Percentiles rank a stretch among this genome's conserved stretches.
These are phyloP conservation scores for Zeugodacus cucurbitae DNA, from an alignment of 1,140 invertebrate species.

Conservation along the genomic window DNA sequence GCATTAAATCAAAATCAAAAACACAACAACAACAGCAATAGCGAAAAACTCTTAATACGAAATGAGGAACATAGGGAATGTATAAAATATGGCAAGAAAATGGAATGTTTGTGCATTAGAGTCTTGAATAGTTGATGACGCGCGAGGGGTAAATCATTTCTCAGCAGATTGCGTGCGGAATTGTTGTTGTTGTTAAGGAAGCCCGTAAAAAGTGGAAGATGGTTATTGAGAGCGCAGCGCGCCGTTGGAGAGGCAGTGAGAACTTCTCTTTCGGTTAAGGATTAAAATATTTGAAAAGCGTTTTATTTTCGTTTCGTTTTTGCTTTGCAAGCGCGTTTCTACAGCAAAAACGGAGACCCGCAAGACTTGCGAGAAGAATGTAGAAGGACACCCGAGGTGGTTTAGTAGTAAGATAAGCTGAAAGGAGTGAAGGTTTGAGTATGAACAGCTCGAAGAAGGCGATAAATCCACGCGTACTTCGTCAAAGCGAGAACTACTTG, in stretches of 20 bases:
- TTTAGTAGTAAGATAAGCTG: not conserved
- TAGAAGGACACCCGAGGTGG: not conserved
- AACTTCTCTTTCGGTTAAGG: constrained; percentile 58
- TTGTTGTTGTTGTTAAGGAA: not conserved
- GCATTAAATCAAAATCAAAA: constrained; percentile 41
- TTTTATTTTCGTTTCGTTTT: not conserved
- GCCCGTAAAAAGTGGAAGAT: not conserved
- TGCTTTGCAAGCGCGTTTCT: not conserved
- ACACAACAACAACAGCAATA: not conserved
- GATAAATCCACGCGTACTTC: not conserved
- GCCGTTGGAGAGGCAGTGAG: too few relatives aligned
- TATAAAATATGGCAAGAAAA: constrained; percentile 54
- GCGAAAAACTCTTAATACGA: not conserved
- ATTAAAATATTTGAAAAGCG: constrained; percentile 52
- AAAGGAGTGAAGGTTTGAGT: not conserved
- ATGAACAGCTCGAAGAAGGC: not conserved
- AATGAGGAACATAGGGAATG: constrained; percentile 32
- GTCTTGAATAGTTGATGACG: constrained; percentile 44
- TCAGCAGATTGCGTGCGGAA: not conserved
- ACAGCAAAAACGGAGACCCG: not conserved
- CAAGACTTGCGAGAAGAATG: not conserved
- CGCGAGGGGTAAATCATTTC: not conserved
- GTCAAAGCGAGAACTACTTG: not conserved
- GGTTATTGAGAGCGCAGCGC: not conserved
- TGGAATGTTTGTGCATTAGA: constrained; percentile 56